Conservation (phyloP, 2,797 vertebrate species). For the Sparus aurata region DNA sequence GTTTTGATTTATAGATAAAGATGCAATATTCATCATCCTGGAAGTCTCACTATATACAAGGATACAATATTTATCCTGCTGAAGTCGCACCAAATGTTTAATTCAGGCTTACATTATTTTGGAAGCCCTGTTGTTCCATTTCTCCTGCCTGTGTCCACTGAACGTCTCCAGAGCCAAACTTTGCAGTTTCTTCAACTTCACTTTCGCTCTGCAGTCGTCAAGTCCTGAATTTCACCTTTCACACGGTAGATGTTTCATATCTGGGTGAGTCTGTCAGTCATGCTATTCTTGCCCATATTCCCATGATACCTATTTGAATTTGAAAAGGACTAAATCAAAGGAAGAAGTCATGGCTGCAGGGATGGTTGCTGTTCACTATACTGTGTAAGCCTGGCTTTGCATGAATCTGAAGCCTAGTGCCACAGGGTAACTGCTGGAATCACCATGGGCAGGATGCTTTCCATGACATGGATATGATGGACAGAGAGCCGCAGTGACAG, state of each 20-base stretch:
- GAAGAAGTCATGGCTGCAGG: not conserved
- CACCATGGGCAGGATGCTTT: not conserved
- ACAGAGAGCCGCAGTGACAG: not conserved
- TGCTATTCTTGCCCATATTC: constrained; percentile 29
- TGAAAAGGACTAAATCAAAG: not conserved
- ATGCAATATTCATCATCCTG: constrained; percentile 43
- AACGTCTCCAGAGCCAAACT: constrained; percentile 6
- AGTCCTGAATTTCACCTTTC: constrained; percentile 33
- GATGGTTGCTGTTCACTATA: not conserved
- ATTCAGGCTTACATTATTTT: constrained; percentile 50
- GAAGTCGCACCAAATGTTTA: constrained; percentile 37
- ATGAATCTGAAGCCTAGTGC: not conserved
- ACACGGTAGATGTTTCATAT: constrained; percentile 22
- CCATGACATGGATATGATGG: not conserved
- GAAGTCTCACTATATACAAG: constrained; percentile 41
- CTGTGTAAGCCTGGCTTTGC: not conserved
- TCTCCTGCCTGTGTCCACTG: constrained; percentile 8
- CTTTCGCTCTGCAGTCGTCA: constrained; percentile 8
- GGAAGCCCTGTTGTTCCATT: constrained; percentile 8
- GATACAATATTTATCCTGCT: constrained; percentile 35
- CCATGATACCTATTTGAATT: constrained; percentile 12
- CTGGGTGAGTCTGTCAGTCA: constrained; percentile 19
- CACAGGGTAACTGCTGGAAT: not conserved
- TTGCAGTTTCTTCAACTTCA: not conserved
- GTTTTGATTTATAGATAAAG: constrained; percentile 55